Base-by-base conservation (phyloP, 37 sponge, comb jelly and placozoan species). In the Beroe forskalii region DNA sequence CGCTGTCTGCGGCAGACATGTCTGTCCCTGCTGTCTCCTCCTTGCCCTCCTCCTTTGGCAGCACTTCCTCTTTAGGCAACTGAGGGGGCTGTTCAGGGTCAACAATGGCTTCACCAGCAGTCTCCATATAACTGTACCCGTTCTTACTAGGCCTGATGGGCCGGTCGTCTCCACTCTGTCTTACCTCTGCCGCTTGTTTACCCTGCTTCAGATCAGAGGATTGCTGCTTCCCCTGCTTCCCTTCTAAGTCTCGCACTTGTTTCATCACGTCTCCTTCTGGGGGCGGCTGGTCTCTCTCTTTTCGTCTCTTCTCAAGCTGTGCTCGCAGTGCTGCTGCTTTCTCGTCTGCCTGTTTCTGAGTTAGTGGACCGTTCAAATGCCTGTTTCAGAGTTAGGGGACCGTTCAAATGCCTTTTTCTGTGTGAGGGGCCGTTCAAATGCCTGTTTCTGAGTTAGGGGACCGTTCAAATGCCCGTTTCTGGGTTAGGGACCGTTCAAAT, bases 311-410 rank as follows among this genome's bases (percentile, higher is more conserved):
- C n/a, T 62, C 90, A 23, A 95, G 63, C 76, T 92, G 90, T 35
- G 93, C 91, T 69, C 90, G 91, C 92, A 95, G 62, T 3, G 33
- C 33, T 40, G 91, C 94, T 60, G 96, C 94, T 90, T 93, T 90
- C 66, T 89, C 60, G 42, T 95, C 96, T 17, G 96, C 94, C 63
- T 95, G 96, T 36, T 93, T 92, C 96, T 95, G 91, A 17, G 67
- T 90, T 38, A 66, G 37, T 25, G 37, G 30, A 37, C 20, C 66
- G 25, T 19, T 63, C 6, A 63, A 30, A 23, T 63, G 28, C n/a
- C n/a, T n/a, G n/a, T n/a, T n/a, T n/a, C n/a, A n/a, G n/a, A n/a
- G n/a, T n/a, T n/a, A n/a, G n/a, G n/a, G n/a, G n/a, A n/a, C n/a
- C n/a, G n/a, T n/a, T n/a, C n/a, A n/a, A n/a, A n/a, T n/a, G n/a